Percentiles rank a stretch among this genome's conserved stretches.
Conservation (phyloP, 1,140 invertebrate species). For the Conus ventricosus region DNA sequence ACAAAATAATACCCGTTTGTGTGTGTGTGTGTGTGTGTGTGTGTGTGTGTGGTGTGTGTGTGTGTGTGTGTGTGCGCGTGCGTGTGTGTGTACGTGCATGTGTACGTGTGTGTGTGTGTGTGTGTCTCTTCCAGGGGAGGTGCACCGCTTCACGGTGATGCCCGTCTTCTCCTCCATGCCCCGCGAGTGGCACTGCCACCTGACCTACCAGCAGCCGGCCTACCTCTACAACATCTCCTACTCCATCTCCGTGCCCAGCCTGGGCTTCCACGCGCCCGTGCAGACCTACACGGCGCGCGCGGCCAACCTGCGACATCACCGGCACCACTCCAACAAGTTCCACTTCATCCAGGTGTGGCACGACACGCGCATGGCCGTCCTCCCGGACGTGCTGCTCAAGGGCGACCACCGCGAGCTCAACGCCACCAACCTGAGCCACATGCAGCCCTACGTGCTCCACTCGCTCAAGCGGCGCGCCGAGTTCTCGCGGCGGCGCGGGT, state of each 20-base stretch:
- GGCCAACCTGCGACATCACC: conserved; percentile 45
- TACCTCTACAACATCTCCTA: conserved; percentile 65
- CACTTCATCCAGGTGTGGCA: conserved; percentile 54
- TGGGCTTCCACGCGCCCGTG: conserved; percentile 52
- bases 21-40: too few species aligned
- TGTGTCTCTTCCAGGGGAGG: conserved; percentile 55
- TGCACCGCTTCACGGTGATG: conserved; percentile 61
- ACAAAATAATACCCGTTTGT: too few species aligned
- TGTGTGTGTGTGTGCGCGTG: too few species aligned
- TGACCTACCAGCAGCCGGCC: conserved; percentile 55
- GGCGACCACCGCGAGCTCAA: conserved; percentile 48
- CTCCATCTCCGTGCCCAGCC: conserved; percentile 53
- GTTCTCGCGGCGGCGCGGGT: conserved; percentile 40
- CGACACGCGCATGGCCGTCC: conserved; percentile 49
- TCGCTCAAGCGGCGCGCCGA: conserved; percentile 45
- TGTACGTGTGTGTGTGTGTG: not conserved
- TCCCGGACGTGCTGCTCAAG: conserved; percentile 58
- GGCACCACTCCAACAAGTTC: conserved; percentile 33
- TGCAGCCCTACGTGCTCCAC: conserved; percentile 54
- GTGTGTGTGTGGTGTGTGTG: too few species aligned
- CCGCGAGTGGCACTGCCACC: conserved; percentile 60
- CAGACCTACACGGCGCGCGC: conserved; percentile 46
- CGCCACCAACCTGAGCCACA: conserved; percentile 37
- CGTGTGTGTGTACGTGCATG: too few species aligned
- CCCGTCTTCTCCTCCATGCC: conserved; percentile 58